Percentiles rank a stretch among this genome's conserved stretches.
phyloP scores from a whole-genome alignment of 2,797 vertebrate species.

The Pseudocheirus occidentalis region DNA sequence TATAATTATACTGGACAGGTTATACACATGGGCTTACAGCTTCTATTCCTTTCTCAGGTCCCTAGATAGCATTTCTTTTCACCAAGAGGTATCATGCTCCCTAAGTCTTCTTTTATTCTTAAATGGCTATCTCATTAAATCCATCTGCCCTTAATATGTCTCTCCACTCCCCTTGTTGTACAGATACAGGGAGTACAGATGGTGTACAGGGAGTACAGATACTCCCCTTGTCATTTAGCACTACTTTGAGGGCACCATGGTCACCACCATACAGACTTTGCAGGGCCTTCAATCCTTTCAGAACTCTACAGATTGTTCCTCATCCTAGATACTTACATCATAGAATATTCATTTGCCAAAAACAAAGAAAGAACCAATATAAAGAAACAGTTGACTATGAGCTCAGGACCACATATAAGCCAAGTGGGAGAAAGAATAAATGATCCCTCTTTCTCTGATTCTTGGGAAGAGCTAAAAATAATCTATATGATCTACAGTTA shows the following conservation, averaged over 20 bases:
- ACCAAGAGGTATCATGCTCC: neutral
- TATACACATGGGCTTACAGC: neutral
- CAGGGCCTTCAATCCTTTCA: neutral
- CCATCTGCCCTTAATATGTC: neutral
- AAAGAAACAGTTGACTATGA: neutral
- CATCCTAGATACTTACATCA: neutral
- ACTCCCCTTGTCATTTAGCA: neutral
- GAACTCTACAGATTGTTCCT: neutral
- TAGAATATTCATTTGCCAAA: neutral
- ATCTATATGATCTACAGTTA: neutral
- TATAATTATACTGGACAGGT: too few relatives aligned
- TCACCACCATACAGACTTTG: neutral
- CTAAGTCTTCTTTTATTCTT: neutral
- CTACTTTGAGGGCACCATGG: neutral
- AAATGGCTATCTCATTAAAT: neutral
- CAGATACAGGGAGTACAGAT: too few relatives aligned
- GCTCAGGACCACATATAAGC: neutral
- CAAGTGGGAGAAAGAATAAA: neutral
- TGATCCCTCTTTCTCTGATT: neutral
- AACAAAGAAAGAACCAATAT: neutral
- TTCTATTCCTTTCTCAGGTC: neutral
- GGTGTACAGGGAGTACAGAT: too few relatives aligned
- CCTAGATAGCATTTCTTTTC: neutral
- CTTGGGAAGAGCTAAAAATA: neutral
- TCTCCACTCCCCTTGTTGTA: neutral